Conservation (phyloP, 2,888 invertebrate species). For the Sarcophaga caerulescens region DNA sequence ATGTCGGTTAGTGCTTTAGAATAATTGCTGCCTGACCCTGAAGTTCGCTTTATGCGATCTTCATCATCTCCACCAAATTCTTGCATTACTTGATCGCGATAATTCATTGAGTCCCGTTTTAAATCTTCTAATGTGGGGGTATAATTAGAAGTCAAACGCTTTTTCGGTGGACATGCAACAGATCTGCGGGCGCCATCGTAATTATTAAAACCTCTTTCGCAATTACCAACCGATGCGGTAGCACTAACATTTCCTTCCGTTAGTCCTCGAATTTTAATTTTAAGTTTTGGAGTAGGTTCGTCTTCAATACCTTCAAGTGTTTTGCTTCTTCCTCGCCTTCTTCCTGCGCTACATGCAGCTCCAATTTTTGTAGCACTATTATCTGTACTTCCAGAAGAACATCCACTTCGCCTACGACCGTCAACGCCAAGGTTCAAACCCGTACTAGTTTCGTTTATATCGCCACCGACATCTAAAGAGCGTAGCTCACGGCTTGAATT, state of each 20-base stretch:
- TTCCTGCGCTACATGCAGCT: slow-evolving; percentile 77
- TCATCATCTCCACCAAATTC: slow-evolving; percentile 88
- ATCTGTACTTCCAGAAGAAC: slow-evolving; percentile 80
- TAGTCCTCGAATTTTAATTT: slow-evolving; percentile 87
- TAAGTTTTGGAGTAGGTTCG: slow-evolving; percentile 84
- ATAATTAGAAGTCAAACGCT: slow-evolving; percentile 83
- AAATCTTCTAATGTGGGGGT: slow-evolving; percentile 90
- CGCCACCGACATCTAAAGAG: slow-evolving; percentile 84
- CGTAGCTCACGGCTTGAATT: slow-evolving; percentile 83
- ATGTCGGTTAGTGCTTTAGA: slow-evolving; percentile 52
- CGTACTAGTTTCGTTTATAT: slow-evolving; percentile 81
- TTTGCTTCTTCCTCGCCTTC: slow-evolving; percentile 80
- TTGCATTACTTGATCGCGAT: slow-evolving; percentile 91
- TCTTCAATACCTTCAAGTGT: slow-evolving; percentile 79
- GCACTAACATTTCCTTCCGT: slow-evolving; percentile 69
- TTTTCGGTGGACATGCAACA: slow-evolving; percentile 89
- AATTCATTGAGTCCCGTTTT: slow-evolving; percentile 93
- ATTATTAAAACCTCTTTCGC: slow-evolving; percentile 74
- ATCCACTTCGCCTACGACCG: slow-evolving; percentile 82
- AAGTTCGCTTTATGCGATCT: slow-evolving; percentile 68
- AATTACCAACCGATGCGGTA: slow-evolving; percentile 64
- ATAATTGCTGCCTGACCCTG: slow-evolving; percentile 78
- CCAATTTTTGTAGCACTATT: slow-evolving; percentile 75
- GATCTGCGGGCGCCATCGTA: slow-evolving; percentile 81
- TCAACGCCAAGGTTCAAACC: slow-evolving; percentile 74